Evolutionary conservation across 2,113 vertebrate species (phyloP), one percentile per base, ranked within the genome.

Genomic region (Pimephales promelas): DNA sequence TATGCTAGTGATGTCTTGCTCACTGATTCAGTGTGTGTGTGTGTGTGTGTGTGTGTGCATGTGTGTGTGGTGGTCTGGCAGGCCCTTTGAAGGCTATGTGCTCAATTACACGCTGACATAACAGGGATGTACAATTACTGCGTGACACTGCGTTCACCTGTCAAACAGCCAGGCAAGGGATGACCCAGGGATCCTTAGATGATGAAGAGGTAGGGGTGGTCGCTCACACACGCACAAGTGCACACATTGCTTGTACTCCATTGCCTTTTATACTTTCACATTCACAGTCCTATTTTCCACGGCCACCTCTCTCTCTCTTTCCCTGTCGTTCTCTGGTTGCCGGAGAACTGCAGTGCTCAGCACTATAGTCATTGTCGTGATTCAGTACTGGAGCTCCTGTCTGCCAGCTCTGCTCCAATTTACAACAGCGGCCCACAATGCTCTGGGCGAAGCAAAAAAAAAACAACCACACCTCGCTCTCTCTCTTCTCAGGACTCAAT

Each of bases 341-440:
- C 52, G 56, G 22, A 26, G 47, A 79, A 82, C 81, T 86, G 87
- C 88, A 81, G 86, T 68, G 49, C 83, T 87, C 89, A 85, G 87
- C 84, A 62, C 59, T 88, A 88, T 61, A 77, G 66, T 81, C 62
- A 68, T 84, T 86, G 88, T 85, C 89, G 82, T 88, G 88, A 89
- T 90, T 90, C 89, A 90, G 89, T 88, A 77, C 64, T 86, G 86
- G 34, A 56, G 68, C 70, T 72, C 40, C 43, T 80, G 87, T 85
- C 79, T 81, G 62, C 62, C 86, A 83, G 84, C 88, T 79, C 5
- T 79, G 85, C 88, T 88, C 86, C 86, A 86, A 91, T 89, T 90
- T 90, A 92, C 89, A 82, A 85, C 87, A 45, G 79, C 34, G 34
- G 71, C 56, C 84, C 72, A 84, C 74, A 80, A 79, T 75, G 47